Conservation (phyloP, 1,140 invertebrate genomes). For the Magallana gigas region DNA sequence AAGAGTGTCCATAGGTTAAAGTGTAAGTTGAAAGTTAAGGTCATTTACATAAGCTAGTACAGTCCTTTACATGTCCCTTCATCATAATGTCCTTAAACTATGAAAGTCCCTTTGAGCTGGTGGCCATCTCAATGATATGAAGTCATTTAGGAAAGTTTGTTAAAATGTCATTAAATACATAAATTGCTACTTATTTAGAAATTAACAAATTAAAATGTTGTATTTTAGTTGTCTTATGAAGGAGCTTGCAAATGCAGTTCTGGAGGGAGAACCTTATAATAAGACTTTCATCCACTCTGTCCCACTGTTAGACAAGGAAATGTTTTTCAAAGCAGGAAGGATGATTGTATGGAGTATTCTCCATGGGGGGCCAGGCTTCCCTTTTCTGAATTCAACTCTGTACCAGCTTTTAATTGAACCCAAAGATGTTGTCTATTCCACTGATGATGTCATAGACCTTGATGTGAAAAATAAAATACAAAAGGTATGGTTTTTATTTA, state of each 20-base stretch:
- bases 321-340: slow-evolving; percentile 4
- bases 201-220: neutral
- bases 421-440: slow-evolving; percentile 12
- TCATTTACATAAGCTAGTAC: neutral
- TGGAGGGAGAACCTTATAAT: slow-evolving; percentile 6
- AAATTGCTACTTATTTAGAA: neutral
- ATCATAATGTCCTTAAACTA: neutral
- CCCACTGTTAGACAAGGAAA: neutral
- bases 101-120: neutral
- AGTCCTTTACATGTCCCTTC: neutral
- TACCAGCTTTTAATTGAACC: slow-evolving; percentile 11
- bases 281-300: neutral
- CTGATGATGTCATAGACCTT: slow-evolving; percentile 16
- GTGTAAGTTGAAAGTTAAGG: slow-evolving; percentile 4
- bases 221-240: slow-evolving; percentile 14
- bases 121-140: slow-evolving; percentile 1
- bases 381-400: neutral
- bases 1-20: neutral
- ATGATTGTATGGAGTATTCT: slow-evolving; percentile 5
- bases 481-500: neutral
- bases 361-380: slow-evolving; percentile 1
- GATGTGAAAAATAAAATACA: slow-evolving; percentile 15
- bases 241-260: neutral
- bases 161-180: neutral
- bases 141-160: neutral